Evolutionary conservation across 2,113 vertebrate species (phyloP).

Genomic region (Neolamprologus devosi): DNA sequence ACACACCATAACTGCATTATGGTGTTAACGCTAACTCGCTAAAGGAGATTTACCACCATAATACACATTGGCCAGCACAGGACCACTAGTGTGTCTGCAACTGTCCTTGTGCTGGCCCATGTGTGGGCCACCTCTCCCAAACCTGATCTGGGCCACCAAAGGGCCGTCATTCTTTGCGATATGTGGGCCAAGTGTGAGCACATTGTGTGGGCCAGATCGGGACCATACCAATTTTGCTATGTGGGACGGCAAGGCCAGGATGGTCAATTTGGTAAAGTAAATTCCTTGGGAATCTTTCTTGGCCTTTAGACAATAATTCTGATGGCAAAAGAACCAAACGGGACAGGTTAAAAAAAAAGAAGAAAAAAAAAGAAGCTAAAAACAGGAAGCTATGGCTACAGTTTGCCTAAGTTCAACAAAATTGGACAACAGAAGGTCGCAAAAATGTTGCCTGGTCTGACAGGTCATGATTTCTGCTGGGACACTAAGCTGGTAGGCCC

Average conservation of each 20-base stretch:
- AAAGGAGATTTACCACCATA: background rate
- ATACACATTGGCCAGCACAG: background rate
- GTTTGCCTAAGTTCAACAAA: background rate
- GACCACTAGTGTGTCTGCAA: background rate
- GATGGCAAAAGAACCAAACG: no score
- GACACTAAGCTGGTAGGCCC: background rate
- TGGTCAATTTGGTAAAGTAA: no score
- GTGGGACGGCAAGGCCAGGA: no score
- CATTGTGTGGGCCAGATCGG: no score
- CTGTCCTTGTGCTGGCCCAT: background rate
- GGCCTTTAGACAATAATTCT: no score
- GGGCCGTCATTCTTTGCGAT: background rate
- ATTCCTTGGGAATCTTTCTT: no score
- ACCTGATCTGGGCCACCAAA: background rate
- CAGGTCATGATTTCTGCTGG: background rate
- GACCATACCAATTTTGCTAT: no score
- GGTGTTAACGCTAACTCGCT: background rate
- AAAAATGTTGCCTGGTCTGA: background rate
- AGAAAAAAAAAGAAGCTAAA: no score
- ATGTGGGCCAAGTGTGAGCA: no score
- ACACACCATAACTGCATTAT: background rate
- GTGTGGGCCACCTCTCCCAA: background rate
- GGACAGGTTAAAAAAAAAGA: no score
- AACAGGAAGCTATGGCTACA: background rate
- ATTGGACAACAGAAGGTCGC: background rate